phyloP scores from a whole-genome alignment of 2,888 invertebrate genomes.

The Smittia aterrima region DNA sequence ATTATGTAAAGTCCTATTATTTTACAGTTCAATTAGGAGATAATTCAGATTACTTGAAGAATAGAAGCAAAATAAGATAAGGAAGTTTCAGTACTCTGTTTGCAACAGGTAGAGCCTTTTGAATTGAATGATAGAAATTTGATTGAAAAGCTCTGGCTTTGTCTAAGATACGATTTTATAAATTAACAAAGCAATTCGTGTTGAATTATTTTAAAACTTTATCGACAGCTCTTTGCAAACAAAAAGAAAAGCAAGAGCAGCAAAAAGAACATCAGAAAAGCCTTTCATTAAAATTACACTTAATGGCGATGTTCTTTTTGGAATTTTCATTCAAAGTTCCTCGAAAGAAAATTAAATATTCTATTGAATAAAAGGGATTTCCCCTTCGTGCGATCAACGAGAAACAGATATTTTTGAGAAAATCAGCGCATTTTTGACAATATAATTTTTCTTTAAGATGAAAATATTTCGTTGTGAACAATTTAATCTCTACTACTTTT shows the following conservation, averaged over 20 bases:
- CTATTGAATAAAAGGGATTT: not conserved
- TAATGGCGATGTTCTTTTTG: not conserved
- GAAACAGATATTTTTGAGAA: no score
- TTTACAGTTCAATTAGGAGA: no score
- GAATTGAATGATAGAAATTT: conserved; percentile 7
- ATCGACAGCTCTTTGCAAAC: not conserved
- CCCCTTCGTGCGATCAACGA: not conserved
- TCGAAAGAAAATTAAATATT: not conserved
- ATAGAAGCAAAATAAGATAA: no score
- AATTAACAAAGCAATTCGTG: not conserved
- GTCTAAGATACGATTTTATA: not conserved
- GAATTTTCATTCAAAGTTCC: not conserved
- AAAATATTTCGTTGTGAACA: no score
- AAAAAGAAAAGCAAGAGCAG: not conserved
- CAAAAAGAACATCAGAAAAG: no score
- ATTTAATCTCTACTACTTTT: no score
- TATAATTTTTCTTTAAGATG: no score
- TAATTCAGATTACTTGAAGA: not conserved
- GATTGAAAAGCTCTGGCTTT: not conserved
- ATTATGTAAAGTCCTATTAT: conserved; percentile 17
- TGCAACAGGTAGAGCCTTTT: not conserved
- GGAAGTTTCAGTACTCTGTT: no score
- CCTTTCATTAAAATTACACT: not conserved
- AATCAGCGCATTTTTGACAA: no score
- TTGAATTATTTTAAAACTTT: not conserved